Evolutionary conservation across 2,797 vertebrate genomes (phyloP).

Genomic region (Loris lydekkerianus): DNA sequence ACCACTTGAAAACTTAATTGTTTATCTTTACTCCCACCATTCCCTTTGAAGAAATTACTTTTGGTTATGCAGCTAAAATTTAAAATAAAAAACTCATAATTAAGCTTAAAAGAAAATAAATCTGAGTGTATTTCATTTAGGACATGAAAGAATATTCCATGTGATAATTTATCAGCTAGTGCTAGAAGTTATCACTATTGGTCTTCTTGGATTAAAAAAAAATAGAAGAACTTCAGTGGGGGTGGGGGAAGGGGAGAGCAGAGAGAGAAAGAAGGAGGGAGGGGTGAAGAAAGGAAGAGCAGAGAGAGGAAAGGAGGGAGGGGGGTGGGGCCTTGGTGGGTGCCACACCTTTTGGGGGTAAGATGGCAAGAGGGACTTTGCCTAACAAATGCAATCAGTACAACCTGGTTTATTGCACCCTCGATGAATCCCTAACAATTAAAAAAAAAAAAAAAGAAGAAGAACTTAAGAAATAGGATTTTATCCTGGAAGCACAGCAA

Average conservation of each 20-base stretch:
- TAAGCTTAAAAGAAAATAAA: constrained; percentile 29
- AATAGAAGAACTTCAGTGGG: too few relatives aligned
- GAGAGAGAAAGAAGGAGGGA: too few relatives aligned
- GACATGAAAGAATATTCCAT: background rate
- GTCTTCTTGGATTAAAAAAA: background rate
- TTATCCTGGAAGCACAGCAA: constrained; percentile 52
- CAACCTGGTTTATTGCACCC: too few relatives aligned
- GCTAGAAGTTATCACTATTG: background rate
- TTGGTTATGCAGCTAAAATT: background rate
- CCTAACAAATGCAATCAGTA: too few relatives aligned
- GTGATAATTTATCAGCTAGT: background rate
- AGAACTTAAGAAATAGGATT: constrained; percentile 42
- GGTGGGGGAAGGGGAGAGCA: too few relatives aligned
- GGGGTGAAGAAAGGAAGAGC: too few relatives aligned
- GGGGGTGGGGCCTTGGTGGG: too few relatives aligned
- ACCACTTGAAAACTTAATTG: background rate
- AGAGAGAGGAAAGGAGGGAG: too few relatives aligned
- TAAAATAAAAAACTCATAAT: constrained; percentile 7
- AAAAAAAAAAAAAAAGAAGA: background rate
- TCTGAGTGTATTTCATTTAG: constrained; percentile 12
- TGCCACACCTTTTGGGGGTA: too few relatives aligned
- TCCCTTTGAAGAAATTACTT: constrained; percentile 22
- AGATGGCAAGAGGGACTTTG: too few relatives aligned
- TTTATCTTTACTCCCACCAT: background rate
- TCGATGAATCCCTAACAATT: too few relatives aligned